These are phyloP conservation scores for Aquatica leii DNA, from an alignment of 2,888 invertebrate species.

Conservation along the genomic window DNA sequence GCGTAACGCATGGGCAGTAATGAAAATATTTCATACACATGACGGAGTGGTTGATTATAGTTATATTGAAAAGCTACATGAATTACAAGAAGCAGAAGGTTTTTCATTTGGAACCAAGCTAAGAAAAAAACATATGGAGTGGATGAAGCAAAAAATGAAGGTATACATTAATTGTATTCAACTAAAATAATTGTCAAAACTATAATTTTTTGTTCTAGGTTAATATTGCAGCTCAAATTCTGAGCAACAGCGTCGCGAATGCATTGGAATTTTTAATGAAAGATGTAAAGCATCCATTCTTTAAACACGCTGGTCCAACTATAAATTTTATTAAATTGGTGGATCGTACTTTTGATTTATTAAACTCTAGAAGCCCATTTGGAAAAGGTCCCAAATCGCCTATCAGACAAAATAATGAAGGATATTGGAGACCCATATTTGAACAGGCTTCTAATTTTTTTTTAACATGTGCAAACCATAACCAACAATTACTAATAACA, in stretches of 20 bases:
- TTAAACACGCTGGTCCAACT: neutral
- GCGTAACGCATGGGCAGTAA: neutral
- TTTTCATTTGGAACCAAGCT: neutral
- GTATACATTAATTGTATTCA: no score
- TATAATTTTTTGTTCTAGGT: neutral
- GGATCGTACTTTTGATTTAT: neutral
- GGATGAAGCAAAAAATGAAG: constrained; percentile 3
- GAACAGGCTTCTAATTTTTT: no score
- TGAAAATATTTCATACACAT: no score
- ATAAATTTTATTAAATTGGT: neutral
- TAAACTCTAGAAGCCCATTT: neutral
- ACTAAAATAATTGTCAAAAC: no score
- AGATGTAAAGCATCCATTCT: neutral
- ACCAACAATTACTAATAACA: no score
- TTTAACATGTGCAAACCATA: no score
- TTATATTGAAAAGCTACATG: neutral
- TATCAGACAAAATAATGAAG: neutral
- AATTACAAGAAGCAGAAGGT: neutral
- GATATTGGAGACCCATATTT: no score
- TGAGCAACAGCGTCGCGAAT: neutral
- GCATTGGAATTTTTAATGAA: neutral
- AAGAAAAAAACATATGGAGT: neutral
- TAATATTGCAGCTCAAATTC: neutral
- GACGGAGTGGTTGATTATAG: neutral
- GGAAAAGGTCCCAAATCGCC: neutral